These are phyloP conservation scores for Muricea muricata DNA, from an alignment of 92 coral and sea anemone genomes.

Conservation along the genomic window DNA sequence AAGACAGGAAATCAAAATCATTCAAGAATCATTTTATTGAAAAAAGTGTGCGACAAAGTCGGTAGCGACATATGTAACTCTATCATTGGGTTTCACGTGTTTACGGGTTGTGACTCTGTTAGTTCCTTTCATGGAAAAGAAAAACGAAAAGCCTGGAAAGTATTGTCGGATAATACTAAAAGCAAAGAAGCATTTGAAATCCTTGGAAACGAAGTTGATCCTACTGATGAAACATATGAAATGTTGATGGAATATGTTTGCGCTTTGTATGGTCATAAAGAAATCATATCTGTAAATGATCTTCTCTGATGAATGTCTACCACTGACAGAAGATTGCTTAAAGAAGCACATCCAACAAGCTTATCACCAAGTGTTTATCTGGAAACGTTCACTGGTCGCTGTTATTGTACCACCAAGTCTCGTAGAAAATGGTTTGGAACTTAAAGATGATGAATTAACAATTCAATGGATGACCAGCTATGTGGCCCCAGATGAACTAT, in stretches of 20 bases:
- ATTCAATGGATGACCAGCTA: not conserved
- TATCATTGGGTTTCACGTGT: conserved; percentile 10
- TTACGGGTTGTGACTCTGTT: conserved; percentile 23
- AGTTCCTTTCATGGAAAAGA: conserved; percentile 19
- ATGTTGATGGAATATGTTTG: conserved; percentile 5
- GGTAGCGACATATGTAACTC: not conserved
- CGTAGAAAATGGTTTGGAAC: not conserved
- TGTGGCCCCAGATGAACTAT: not conserved
- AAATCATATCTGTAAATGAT: conserved; percentile 19
- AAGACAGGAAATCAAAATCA: not conserved
- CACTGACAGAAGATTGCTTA: not conserved
- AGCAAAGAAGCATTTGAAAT: not conserved
- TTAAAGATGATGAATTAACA: not conserved
- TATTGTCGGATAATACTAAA: not conserved
- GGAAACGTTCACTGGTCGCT: not conserved
- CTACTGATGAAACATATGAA: not conserved
- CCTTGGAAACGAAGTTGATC: not conserved
- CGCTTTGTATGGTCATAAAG: conserved; percentile 41
- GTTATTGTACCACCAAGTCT: not conserved
- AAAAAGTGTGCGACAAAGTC: not conserved
- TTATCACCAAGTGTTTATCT: not conserved
- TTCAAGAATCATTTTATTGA: not conserved
- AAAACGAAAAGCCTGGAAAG: conserved; percentile 12
- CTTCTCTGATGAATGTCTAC: not conserved
- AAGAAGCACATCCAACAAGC: conserved; percentile 2